Evolutionary conservation across 2,113 vertebrate species (phyloP).

Genomic region (Mixornis gularis): DNA sequence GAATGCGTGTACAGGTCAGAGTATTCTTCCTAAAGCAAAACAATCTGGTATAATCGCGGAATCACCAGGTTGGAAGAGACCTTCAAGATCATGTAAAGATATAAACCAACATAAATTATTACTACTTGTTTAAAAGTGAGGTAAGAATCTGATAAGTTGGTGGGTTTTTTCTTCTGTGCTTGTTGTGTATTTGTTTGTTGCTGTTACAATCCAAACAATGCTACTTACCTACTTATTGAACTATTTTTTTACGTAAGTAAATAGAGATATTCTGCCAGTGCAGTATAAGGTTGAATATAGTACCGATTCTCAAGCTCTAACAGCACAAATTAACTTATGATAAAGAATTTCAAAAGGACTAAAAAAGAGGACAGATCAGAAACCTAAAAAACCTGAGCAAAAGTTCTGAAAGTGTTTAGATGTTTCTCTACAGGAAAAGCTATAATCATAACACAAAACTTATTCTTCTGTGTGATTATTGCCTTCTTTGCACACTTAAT

Average conservation of each 20-base stretch:
- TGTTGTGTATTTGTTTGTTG: not conserved
- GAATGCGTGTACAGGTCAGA: not conserved
- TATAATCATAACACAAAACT: not conserved
- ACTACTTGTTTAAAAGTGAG: not conserved
- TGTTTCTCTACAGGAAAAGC: not conserved
- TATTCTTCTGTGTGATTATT: not conserved
- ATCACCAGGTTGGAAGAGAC: not conserved
- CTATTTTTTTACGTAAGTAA: not conserved
- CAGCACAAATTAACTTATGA: not conserved
- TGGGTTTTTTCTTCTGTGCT: not conserved
- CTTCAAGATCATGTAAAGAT: not conserved
- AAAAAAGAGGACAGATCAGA: not conserved
- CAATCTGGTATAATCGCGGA: not conserved
- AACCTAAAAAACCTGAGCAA: not conserved
- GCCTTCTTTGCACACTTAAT: not conserved
- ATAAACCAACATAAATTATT: not conserved
- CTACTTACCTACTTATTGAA: not conserved
- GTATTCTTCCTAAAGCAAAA: not conserved
- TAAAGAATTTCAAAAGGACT: not conserved
- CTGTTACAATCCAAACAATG: not conserved
- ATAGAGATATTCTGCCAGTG: not conserved
- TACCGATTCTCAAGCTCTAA: not conserved
- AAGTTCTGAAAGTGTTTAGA: not conserved
- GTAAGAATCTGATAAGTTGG: not conserved
- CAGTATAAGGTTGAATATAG: rapidly evolving